Base-by-base conservation (phyloP, 2,888 invertebrate species). In the Agriopis marginaria region DNA sequence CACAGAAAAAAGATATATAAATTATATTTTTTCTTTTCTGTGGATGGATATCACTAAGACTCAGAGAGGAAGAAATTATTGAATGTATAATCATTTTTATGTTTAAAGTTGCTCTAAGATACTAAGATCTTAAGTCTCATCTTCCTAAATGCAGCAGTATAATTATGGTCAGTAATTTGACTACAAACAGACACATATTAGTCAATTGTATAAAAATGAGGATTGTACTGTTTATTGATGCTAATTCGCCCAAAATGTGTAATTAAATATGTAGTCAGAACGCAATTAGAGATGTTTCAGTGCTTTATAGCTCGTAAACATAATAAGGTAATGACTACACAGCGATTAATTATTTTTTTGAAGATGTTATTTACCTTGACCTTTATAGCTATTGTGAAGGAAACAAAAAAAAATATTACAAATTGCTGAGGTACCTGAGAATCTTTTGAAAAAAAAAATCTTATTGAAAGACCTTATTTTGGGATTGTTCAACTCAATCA, bases 221-320 rank as follows among this genome's bases (percentile, higher is more conserved):
- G 23, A 17, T 58, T 58, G 32, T 42, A 47, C 11, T 14, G 56
- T 56, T 69, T 65, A 69, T 69, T 55, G 51, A 39, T 23, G 61
- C 51, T 69, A 64, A 69, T 69, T 51, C 50, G 59, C 51, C 44
- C 55, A 55, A 47, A 50, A 50, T 11, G 39, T 45, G 61, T 64
- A 64, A 68, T 68, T 69, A 69, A 61, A 65, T 7, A 62, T 69
- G 65, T 40, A 55, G 69, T 56, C 50, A 54, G 58, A 63, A 32
- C 40, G 63, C 40, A 64, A 68, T 69, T 72, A 58, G 47, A n/a
- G 58, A 66, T 68, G 65, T 67, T 32, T 67, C 49, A 58, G 61
- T 68, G 68, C 50, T 54, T 68, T 64, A 44, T 68, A 40, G 60
- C 55, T 64, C 60, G 45, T 59, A 64, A 56, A 63, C 32, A 63